A percentile compares a stretch with the other conserved stretches of the same genome.
phyloP scores from a whole-genome alignment of 2,797 vertebrate genomes.

The Schizothorax lantsangensis region DNA sequence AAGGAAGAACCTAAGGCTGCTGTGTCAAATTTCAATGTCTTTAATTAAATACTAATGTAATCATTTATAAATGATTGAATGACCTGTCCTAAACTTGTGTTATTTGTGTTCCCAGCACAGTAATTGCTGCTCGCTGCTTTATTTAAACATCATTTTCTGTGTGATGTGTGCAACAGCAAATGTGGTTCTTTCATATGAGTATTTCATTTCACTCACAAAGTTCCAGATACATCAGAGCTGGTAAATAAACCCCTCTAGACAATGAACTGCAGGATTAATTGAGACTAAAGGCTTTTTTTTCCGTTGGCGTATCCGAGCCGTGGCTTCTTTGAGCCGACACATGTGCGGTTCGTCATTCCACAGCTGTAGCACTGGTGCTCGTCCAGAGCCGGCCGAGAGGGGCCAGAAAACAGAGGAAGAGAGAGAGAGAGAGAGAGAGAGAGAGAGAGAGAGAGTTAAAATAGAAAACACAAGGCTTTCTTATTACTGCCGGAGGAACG shows the following conservation, averaged over 20 bases:
- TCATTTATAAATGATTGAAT: not conserved
- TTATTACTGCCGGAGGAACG: constrained; percentile 16
- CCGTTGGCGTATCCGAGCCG: not conserved
- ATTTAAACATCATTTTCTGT: not conserved
- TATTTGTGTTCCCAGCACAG: not conserved
- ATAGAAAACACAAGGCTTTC: constrained; percentile 23
- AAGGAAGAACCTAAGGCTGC: constrained; percentile 27
- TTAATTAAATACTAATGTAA: not conserved
- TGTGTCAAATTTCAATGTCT: not conserved
- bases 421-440: not conserved
- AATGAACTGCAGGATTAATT: not conserved
- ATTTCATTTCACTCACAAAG: constrained; percentile 16
- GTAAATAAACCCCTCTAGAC: not conserved
- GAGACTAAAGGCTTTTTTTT: not conserved
- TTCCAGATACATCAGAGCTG: constrained; percentile 17
- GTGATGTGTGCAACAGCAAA: not conserved
- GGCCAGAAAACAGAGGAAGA: not conserved
- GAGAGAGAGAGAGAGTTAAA: constrained; percentile 7
- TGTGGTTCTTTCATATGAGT: constrained; percentile 23
- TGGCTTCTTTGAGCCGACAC: constrained; percentile 9
- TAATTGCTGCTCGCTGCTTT: not conserved
- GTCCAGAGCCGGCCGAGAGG: not conserved
- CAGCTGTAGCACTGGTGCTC: constrained; percentile 23
- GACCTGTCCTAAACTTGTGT: not conserved
- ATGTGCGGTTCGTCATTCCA: constrained; percentile 13